These are phyloP conservation scores for Ormyrus nitidulus DNA, from an alignment of 2,888 invertebrate species.

Conservation along the genomic window DNA sequence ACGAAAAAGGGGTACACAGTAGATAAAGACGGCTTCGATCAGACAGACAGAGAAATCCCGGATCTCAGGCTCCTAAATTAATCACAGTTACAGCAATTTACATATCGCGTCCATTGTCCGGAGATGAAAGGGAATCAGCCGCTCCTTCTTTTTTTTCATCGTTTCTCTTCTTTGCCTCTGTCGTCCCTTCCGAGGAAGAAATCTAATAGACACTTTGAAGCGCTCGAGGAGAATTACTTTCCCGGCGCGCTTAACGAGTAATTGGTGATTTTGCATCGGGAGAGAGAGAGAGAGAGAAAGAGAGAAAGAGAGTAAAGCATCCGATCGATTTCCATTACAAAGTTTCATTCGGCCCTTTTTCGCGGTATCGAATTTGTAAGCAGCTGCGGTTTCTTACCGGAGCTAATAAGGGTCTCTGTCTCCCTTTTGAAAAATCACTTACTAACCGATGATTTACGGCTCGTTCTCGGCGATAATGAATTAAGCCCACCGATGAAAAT, in stretches of 20 bases:
- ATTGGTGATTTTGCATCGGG: neutral
- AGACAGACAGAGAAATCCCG: conserved; percentile 37
- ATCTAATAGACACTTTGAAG: conserved; percentile 56
- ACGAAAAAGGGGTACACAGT: conserved; percentile 5
- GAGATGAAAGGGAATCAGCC: conserved; percentile 50
- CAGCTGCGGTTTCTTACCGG: neutral
- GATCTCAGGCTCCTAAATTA: conserved; percentile 60
- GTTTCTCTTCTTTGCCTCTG: conserved; percentile 5
- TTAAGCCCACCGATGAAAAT: neutral
- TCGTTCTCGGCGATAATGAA: neutral
- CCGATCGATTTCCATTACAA: conserved; percentile 51
- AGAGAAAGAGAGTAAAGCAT: neutral
- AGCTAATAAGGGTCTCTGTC: neutral
- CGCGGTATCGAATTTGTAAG: neutral
- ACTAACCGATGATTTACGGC: neutral
- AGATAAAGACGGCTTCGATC: conserved; percentile 52
- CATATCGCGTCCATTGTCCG: conserved; percentile 61
- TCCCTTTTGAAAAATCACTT: neutral
- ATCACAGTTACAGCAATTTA: conserved; percentile 70
- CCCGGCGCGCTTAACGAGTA: neutral
- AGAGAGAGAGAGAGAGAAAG: neutral
- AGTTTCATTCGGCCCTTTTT: conserved; percentile 23
- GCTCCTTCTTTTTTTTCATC: conserved; percentile 19
- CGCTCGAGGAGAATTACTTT: conserved; percentile 53
- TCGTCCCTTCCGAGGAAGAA: conserved; percentile 30